phyloP scores from a whole-genome alignment of 2,888 invertebrate species.

The Folsomia candida region DNA sequence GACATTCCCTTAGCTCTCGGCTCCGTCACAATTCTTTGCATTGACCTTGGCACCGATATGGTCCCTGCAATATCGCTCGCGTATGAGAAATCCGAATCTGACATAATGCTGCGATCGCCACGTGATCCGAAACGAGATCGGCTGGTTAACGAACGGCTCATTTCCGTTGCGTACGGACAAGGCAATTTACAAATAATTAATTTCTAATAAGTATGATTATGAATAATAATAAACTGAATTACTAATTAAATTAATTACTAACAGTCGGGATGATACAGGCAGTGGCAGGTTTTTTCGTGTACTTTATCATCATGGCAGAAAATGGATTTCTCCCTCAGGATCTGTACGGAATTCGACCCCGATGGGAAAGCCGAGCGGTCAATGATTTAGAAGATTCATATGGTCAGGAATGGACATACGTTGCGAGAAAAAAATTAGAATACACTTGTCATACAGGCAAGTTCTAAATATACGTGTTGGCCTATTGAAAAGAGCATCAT shows the following conservation, averaged over 20 bases:
- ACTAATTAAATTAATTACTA: no score
- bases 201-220: no score
- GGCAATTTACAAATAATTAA: not conserved
- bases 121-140: constrained; percentile 85
- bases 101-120: constrained; percentile 91
- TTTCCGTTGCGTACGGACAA: not conserved
- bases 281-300: constrained; percentile 97
- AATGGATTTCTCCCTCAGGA: constrained; percentile 90
- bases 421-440: constrained; percentile 61
- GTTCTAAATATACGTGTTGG: no score
- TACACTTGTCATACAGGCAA: constrained; percentile 98
- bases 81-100: constrained; percentile 85
- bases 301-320: constrained; percentile 99
- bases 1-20: constrained; percentile 93
- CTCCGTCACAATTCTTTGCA: constrained; percentile 96
- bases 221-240: no score
- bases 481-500: no score
- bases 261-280: constrained; percentile 99
- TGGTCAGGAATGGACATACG: constrained; percentile 87
- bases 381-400: constrained; percentile 97
- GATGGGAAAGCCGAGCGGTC: constrained; percentile 97
- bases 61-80: constrained; percentile 90
- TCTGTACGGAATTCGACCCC: constrained; percentile 89
- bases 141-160: constrained; percentile 83
- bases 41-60: constrained; percentile 97